Percentiles rank a stretch among this genome's conserved stretches.
These are phyloP conservation scores for Kradibia gibbosae DNA, from an alignment of 1,140 invertebrate species.

Conservation along the genomic window DNA sequence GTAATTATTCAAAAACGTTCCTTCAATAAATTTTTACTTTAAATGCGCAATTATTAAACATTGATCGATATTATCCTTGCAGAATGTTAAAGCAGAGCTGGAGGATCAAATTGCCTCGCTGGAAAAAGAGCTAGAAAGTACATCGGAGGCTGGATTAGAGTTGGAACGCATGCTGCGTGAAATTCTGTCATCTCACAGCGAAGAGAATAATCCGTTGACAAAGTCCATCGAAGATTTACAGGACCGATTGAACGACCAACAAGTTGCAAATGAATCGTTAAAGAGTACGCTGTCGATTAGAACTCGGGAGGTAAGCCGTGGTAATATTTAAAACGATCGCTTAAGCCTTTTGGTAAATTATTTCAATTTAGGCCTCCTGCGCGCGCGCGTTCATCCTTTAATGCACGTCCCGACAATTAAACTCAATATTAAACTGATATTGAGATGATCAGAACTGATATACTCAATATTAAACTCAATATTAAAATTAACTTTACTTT, in stretches of 20 bases:
- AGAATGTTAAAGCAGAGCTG: constrained; percentile 69
- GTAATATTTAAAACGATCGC: constrained; percentile 45
- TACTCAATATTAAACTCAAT: constrained; percentile 31
- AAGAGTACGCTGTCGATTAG: constrained; percentile 70
- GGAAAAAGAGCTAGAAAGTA: constrained; percentile 78
- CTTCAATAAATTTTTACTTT: constrained; percentile 37
- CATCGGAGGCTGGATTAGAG: constrained; percentile 78
- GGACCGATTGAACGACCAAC: constrained; percentile 76
- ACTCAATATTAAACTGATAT: no score
- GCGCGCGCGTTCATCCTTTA: no score
- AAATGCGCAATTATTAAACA: constrained; percentile 26
- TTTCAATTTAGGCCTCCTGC: no score
- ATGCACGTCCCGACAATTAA: no score
- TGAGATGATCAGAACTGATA: constrained; percentile 61
- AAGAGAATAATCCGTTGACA: constrained; percentile 76
- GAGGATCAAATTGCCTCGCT: constrained; percentile 76
- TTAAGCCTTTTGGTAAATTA: no score
- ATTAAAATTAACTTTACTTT: no score
- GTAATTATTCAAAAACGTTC: constrained; percentile 54
- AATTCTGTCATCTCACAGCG: constrained; percentile 75
- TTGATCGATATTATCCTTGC: constrained; percentile 46
- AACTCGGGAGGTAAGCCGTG: constrained; percentile 69
- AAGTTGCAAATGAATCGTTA: constrained; percentile 71
- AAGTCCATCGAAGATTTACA: constrained; percentile 78
- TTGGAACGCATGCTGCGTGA: constrained; percentile 79